Conservation (phyloP, 1,140 invertebrate species). For the Rhyzopertha dominica region DNA sequence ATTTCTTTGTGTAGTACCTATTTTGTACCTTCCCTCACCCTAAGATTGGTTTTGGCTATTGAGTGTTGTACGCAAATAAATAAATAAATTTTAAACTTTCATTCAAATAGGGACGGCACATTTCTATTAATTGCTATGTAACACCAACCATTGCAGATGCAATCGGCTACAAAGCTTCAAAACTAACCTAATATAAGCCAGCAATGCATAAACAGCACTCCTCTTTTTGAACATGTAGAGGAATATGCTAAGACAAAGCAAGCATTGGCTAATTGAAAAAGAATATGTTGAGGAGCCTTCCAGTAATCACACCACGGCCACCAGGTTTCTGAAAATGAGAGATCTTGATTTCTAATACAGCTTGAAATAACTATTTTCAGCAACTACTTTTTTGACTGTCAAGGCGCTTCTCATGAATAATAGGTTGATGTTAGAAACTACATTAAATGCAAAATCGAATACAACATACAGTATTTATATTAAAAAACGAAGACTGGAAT, state of each 20-base stretch:
- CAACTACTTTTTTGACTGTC: background rate
- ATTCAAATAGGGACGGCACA: no score
- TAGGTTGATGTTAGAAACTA: background rate
- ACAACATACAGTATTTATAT: slow-evolving; percentile 10
- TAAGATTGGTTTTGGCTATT: no score
- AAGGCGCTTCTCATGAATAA: background rate
- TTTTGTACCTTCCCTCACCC: no score
- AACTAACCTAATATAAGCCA: slow-evolving; percentile 68
- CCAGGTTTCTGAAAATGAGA: slow-evolving; percentile 48
- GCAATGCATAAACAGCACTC: slow-evolving; percentile 75
- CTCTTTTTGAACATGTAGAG: slow-evolving; percentile 70
- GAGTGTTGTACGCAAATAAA: no score
- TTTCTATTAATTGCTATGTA: no score
- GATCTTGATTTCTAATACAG: background rate
- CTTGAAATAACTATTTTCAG: background rate
- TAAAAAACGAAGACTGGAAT: slow-evolving; percentile 7
- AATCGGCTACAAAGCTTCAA: no score
- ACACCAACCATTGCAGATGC: no score
- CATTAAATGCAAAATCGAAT: background rate
- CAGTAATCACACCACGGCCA: slow-evolving; percentile 62
- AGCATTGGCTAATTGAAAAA: slow-evolving; percentile 67
- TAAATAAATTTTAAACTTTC: no score
- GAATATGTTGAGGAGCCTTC: slow-evolving; percentile 62
- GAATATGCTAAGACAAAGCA: slow-evolving; percentile 71
- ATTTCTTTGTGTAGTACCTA: no score